Percentiles rank a stretch among this genome's conserved stretches.
Conservation (phyloP, 2,797 vertebrate species). For the Limnodromus scolopaceus region DNA sequence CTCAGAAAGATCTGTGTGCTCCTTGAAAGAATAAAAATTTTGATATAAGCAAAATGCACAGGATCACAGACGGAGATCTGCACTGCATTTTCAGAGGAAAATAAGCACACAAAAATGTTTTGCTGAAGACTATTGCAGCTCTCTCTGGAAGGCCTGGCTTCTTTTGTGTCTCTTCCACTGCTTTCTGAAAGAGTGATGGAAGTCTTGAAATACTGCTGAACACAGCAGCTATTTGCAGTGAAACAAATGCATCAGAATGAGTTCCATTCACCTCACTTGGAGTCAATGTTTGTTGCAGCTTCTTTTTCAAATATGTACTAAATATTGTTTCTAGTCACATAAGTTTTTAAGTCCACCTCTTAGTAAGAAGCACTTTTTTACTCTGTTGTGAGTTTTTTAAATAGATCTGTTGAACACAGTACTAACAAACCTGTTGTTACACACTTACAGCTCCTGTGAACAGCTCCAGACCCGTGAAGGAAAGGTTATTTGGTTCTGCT, state of each 20-base stretch:
- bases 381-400: not conserved
- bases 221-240: not conserved
- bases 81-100: not conserved
- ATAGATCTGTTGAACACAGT: not conserved
- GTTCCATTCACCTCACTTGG: not conserved
- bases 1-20: not conserved
- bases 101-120: not conserved
- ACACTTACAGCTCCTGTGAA: conserved; percentile 90
- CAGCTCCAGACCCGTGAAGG: conserved; percentile 90
- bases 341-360: not conserved
- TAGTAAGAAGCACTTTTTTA: not conserved
- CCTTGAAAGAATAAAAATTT: not conserved
- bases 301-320: not conserved
- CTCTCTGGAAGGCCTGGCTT: not conserved
- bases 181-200: not conserved
- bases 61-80: not conserved
- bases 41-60: not conserved
- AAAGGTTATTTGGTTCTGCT: conserved; percentile 62
- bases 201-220: not conserved
- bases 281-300: not conserved
- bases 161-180: not conserved
- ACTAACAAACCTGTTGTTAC: not conserved
- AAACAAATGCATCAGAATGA: not conserved
- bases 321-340: not conserved
- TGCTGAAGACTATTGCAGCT: not conserved